Base-by-base conservation (phyloP, 2,888 invertebrate species). In the Bellardia bayeri region DNA sequence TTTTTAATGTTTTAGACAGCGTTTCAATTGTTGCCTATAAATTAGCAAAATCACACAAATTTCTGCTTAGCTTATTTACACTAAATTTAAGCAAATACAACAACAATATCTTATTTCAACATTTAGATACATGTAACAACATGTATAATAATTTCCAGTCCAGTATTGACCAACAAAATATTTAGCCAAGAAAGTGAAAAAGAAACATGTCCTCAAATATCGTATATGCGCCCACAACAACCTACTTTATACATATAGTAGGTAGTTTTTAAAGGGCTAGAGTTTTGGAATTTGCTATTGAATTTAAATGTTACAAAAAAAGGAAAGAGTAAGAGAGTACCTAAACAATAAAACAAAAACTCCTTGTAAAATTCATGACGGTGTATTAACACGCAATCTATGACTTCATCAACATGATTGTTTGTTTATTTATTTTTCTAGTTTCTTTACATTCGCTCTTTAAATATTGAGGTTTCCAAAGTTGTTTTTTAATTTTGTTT, bases 381-480 rank as follows among this genome's bases (percentile, higher is more conserved):
- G 89, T 86, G 86, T 87, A 42, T 83, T 64, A 89, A 90, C 92
- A 92, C 92, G 92, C 92, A 90, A 92, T 91, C 90, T 85, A 91
- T 92, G 90, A 91, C 92, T 90, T 92, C 92, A 92, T 89, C 89
- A 87, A 82, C 72, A 56, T 37, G 23, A 1, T 23, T 23, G 23
- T 23, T 23, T 61, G 11, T 51, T 72, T 69, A 5, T 37, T 56
- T 51, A 13, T 11, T 37, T 63, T 40, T 33, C 6, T 5, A 54
- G 4, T 37, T 64, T n/a, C 40, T 68, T 30, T 51, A 71, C 14
- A 5, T 71, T 71, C 33, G 4, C 54, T 37, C 16, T n/a, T 71
- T n/a, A 56, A 61, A 61, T 76, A 61, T 68, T 69, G 61, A 61
- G 68, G 75, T 82, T 69, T 42, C 61, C 0, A 13, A 6, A 69